Percentiles rank a stretch among this genome's conserved stretches.
phyloP scores from a whole-genome alignment of 2,797 vertebrate genomes.

The Lacerta agilis region DNA sequence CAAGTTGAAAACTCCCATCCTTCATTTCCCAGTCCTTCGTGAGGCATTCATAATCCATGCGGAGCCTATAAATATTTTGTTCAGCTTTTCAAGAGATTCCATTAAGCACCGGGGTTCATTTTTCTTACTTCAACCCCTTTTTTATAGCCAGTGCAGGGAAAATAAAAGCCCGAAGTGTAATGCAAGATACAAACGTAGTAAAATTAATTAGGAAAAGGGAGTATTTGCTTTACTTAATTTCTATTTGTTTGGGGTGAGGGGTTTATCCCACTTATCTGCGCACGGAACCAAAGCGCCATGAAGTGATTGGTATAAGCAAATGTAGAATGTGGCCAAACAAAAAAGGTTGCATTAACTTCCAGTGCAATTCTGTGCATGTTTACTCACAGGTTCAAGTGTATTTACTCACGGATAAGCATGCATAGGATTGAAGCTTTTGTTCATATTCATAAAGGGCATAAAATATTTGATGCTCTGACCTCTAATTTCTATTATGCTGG shows the following conservation, averaged over 20 bases:
- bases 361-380: neutral
- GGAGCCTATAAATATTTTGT: too few relatives aligned
- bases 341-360: neutral
- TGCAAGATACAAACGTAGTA: neutral
- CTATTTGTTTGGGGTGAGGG: neutral
- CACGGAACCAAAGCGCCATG: neutral
- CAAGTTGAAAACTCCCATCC: too few relatives aligned
- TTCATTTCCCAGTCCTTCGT: neutral
- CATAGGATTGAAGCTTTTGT: neutral
- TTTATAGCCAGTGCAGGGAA: neutral
- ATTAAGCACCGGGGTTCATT: too few relatives aligned
- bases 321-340: neutral
- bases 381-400: neutral
- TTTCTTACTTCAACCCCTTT: neutral
- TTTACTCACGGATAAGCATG: neutral
- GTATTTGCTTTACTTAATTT: neutral
- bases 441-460: neutral
- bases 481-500: neutral
- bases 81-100: neutral
- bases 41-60: too few relatives aligned
- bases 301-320: neutral
- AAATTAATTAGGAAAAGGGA: neutral
- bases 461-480: neutral
- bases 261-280: neutral
- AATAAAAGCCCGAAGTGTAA: neutral